Evolutionary conservation across 2,888 invertebrate genomes (phyloP), one percentile per base, ranked within the genome.

Genomic region (Cancer borealis): DNA sequence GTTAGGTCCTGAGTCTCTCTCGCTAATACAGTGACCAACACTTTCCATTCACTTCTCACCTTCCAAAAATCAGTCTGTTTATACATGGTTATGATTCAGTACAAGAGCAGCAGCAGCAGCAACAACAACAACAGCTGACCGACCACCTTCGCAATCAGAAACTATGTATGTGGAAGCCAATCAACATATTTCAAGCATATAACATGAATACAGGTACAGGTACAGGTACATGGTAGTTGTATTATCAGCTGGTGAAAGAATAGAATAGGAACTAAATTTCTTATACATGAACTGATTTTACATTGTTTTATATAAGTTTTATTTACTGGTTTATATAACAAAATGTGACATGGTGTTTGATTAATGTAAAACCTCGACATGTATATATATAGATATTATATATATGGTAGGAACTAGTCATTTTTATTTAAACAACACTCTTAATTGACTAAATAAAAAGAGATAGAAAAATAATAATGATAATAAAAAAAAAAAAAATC

Each of bases 101-200:
- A 91, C 47, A 49, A 91, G 54, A 46, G 46, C 46, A 39, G 91
- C 91, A 91, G 54, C 45, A 60, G 46, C 39, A 90, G 10, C 46
- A 73, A 17, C n/a, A 46, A 73, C 46, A 30, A 79, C 46, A n/a
- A 30, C 88, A 46, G 91, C 88, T 66, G 26, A 73, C 54, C 73
- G 73, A 73, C 73, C 73, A 73, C 73, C 73, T 73, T 94, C 54
- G 54, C n/a, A 66, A 88, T 79, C 79, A 94, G 94, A 94, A 92
- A 94, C 92, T 94, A 73, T 94, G 94, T 94, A 94, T 92, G 73
- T 94, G 94, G 94, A 94, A 94, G 94, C 94, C 94, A 94, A 94
- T 94, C 73, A 91, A 91, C 45, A 45, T 73, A 47, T 92, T 49
- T 47, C 30, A 93, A 49, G 46, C 49, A 89, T 14, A 47, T 0